Conservation (phyloP, 2,888 invertebrate species). For the Stenodera caucasica region DNA sequence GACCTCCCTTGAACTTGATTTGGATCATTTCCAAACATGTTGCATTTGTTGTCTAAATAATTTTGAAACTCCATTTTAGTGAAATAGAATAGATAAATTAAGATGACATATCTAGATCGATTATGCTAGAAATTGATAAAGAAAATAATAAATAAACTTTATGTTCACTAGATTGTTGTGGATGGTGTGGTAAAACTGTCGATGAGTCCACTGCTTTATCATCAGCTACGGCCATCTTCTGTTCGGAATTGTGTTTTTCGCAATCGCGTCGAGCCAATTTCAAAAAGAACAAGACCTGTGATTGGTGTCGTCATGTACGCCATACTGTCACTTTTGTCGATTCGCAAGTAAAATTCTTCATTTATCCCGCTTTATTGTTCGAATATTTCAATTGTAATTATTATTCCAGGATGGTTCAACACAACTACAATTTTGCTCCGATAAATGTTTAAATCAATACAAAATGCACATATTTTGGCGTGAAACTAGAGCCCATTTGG, state of each 20-base stretch:
- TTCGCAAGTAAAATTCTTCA: conserved; percentile 59
- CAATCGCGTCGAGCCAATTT: conserved; percentile 87
- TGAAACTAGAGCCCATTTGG: conserved; percentile 89
- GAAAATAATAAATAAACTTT: too few relatives aligned
- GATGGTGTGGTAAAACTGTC: conserved; percentile 74
- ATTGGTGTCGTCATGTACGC: conserved; percentile 89
- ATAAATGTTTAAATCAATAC: conserved; percentile 93
- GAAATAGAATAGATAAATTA: neutral
- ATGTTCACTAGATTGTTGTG: conserved; percentile 69
- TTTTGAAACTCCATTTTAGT: neutral
- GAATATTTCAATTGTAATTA: neutral
- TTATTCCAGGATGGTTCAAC: conserved; percentile 78
- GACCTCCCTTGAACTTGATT: conserved; percentile 2
- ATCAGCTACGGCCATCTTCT: conserved; percentile 63
- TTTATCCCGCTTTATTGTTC: neutral
- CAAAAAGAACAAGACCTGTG: conserved; percentile 88
- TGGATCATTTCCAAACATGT: conserved; percentile 1
- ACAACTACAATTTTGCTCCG: conserved; percentile 88
- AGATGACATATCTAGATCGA: neutral
- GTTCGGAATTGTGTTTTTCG: conserved; percentile 88
- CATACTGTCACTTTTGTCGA: conserved; percentile 91
- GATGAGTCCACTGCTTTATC: conserved; percentile 60
- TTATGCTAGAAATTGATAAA: neutral
- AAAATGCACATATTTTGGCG: conserved; percentile 97
- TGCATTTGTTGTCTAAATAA: conserved; percentile 3